These are phyloP conservation scores for Malurus melanocephalus DNA, from an alignment of 2,113 vertebrate species.

Conservation along the genomic window DNA sequence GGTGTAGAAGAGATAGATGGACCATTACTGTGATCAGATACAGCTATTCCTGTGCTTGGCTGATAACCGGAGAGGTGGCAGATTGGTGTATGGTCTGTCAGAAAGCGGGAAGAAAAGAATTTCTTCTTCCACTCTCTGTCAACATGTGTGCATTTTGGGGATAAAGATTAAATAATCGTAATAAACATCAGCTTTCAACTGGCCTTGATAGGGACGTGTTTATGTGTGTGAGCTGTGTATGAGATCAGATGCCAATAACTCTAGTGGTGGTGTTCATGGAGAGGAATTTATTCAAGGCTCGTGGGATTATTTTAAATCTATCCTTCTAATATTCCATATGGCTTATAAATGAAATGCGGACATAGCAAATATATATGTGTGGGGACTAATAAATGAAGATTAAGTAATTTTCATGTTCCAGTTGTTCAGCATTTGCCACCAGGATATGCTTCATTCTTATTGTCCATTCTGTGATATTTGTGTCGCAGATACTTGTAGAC, in stretches of 20 bases:
- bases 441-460: not conserved
- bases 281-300: not conserved
- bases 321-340: not conserved
- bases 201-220: not conserved
- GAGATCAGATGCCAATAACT: not conserved
- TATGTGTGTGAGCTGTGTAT: not conserved
- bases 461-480: not conserved
- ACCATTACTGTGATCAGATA: constrained; percentile 22
- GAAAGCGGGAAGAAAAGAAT: not conserved
- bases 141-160: not conserved
- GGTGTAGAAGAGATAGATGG: not conserved
- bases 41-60: constrained; percentile 4
- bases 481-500: not conserved
- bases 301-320: not conserved
- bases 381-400: not conserved
- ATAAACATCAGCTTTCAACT: not conserved
- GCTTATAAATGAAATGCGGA: not conserved
- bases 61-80: not conserved
- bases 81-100: not conserved
- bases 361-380: not conserved
- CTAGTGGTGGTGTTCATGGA: not conserved
- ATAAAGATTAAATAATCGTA: not conserved
- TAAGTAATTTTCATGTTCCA: not conserved
- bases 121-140: not conserved
- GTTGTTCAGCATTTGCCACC: not conserved